Conservation (phyloP, 2,113 vertebrate species). For the Rhineura floridana region DNA sequence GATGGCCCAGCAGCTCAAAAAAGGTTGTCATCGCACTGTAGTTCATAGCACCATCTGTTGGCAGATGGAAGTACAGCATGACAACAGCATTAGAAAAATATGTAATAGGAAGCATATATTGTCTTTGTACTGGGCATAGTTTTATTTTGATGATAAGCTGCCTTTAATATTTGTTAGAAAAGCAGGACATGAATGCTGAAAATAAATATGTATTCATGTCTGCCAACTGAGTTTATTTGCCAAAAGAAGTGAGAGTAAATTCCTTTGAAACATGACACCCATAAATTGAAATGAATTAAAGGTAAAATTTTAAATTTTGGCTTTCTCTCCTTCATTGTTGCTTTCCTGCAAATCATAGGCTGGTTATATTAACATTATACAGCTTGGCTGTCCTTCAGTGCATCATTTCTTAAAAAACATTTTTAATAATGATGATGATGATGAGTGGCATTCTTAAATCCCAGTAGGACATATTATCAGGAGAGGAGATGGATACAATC, state of each 20-base stretch:
- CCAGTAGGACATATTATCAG: background rate
- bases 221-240: background rate
- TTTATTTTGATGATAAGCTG: background rate
- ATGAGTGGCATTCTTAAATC: background rate
- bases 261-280: background rate
- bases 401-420: background rate
- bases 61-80: too few species aligned
- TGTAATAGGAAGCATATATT: too few species aligned
- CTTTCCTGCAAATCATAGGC: background rate
- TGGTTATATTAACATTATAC: background rate
- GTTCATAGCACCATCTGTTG: too few species aligned
- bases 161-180: background rate
- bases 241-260: background rate
- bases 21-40: too few species aligned
- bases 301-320: background rate
- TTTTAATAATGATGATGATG: background rate
- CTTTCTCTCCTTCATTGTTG: background rate
- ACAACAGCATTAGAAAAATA: too few species aligned
- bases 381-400: background rate
- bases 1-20: too few species aligned
- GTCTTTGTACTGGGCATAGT: background rate
- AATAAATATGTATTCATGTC: constrained; percentile 20
- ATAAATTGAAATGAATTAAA: background rate
- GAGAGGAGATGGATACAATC: background rate
- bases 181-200: constrained; percentile 14